Evolutionary conservation across 2,888 invertebrate genomes (phyloP), one percentile per base, ranked within the genome.

Genomic region (Sarcophaga variegata): DNA sequence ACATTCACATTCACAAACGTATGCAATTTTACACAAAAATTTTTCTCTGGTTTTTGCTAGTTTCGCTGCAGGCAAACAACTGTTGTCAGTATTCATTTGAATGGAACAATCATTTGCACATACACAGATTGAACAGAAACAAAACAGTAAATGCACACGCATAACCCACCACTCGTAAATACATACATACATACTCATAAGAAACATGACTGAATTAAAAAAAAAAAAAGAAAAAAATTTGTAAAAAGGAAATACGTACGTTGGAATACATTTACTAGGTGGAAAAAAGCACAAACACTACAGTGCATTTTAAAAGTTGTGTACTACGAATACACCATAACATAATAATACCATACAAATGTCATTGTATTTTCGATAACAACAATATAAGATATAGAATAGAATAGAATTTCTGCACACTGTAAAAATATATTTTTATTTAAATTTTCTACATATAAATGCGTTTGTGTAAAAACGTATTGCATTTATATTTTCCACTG

Each of bases 361-460:
- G 2, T 10, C 2, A 8, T 10, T 37, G 8, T 10, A 37, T 37
- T 37, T 37, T 37, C 37, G 3, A 37, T 37, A 37, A 37, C 37
- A 37, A 37, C 37, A 8, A 8, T 37, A 37, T 8, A 37, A 37
- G 37, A 8, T 2, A 37, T 37, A 10, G 54, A 54, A 14, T 54
- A 12, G 14, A 17, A 14, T 54, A 12, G 14, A 17, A 17, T 54
- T 54, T 54, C 5, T 17, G 17, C 4, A 17, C 14, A 54, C 14
- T 14, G 12, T 49, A 54, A 54, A 54, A 54, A 54, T n/a, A 54
- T 22, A 25, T 54, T 71, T 54, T 59, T 71, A 71, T 71, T 71
- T 71, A 54, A 59, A 71, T 27, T 54, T 54, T 71, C 27, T 59
- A 70, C 54, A 45, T 62, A 20, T 59, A 27, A 25, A 25, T 54